These are phyloP conservation scores for Apotomis turbidana DNA, from an alignment of 2,888 invertebrate species.

Conservation along the genomic window DNA sequence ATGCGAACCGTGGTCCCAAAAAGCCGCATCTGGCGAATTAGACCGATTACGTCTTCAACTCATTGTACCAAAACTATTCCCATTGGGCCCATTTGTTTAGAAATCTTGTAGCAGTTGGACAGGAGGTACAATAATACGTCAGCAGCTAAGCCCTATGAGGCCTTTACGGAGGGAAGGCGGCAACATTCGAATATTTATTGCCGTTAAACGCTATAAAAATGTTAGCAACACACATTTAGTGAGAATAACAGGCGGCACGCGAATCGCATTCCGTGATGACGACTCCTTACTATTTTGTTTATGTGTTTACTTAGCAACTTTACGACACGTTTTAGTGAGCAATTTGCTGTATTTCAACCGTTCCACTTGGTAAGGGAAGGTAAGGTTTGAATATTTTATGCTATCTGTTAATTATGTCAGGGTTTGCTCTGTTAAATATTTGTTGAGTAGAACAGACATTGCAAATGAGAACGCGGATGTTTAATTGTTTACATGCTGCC, in stretches of 20 bases:
- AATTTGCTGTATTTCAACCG: slow-evolving; percentile 20
- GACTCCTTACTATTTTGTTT: slow-evolving; percentile 28
- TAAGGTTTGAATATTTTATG: slow-evolving; percentile 12
- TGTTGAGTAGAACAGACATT: not conserved
- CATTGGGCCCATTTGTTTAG: slow-evolving; percentile 44
- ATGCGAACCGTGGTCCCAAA: slow-evolving; percentile 16
- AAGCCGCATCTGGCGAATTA: slow-evolving; percentile 35
- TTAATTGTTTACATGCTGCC: not conserved
- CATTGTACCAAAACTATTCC: slow-evolving; percentile 42
- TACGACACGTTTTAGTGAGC: slow-evolving; percentile 19
- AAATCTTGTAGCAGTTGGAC: slow-evolving; percentile 48
- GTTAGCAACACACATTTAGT: slow-evolving; percentile 42
- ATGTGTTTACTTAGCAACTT: slow-evolving; percentile 28
- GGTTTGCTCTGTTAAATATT: slow-evolving; percentile 5
- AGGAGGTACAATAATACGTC: slow-evolving; percentile 54
- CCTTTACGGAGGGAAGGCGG: slow-evolving; percentile 46
- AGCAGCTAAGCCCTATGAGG: slow-evolving; percentile 55
- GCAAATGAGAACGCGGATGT: not conserved
- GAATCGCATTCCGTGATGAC: slow-evolving; percentile 61
- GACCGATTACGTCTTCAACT: slow-evolving; percentile 35
- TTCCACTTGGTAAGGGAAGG: slow-evolving; percentile 4
- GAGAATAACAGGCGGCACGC: slow-evolving; percentile 50
- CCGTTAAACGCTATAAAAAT: slow-evolving; percentile 43
- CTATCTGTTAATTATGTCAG: slow-evolving; percentile 9
- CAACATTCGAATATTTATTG: slow-evolving; percentile 35